Evolutionary conservation across 1,140 invertebrate genomes (phyloP), one percentile per base, ranked within the genome.

Genomic region (Pachypeltis micranthus): DNA sequence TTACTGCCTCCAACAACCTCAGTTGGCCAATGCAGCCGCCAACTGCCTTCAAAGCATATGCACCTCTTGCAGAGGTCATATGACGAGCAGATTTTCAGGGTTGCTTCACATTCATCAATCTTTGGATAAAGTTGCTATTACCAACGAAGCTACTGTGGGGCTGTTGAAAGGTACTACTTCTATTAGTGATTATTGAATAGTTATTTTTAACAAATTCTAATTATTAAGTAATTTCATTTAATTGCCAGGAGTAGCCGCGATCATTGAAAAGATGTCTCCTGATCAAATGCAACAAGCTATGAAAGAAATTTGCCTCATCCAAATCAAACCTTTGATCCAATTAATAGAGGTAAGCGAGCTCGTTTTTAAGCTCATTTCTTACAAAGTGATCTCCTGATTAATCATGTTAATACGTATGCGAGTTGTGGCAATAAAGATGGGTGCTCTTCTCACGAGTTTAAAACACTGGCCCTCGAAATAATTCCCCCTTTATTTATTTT

Each of bases 61-160:
- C 71, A 80, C 82, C 31, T 82, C 84, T 24, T 95, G 91, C 74
- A 81, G 85, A 31, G 77, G 81, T 34, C 84, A 90, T 65, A 92
- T 96, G 84, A 81, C 82, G 0, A 74, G 81, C 10, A 91, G 96
- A 73, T 87, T 93, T 62, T 79, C 80, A 57, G 83, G 87, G 47
- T 77, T 97, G n/a, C 44, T 69, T n/a, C 65, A 69, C 44, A 86
- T 95, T 28, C 83, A 89, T 23, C 80, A 83, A 62, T 85, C 84
- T 63, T 76, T 93, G 27, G 91, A 95, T 69, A 83, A 79, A 25
- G 88, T 92, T 72, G 79, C 82, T 54, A 84, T 96, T 7, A 85
- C 84, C 29, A 87, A 87, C 71, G 85, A 87, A 62, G 87, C 91
- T 44, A 85, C 89, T 21, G 85, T 91, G 67, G 86, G 86, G 16